These are phyloP conservation scores for Sporophila hypoxantha DNA, from an alignment of 2,113 vertebrate genomes.

Conservation along the genomic window DNA sequence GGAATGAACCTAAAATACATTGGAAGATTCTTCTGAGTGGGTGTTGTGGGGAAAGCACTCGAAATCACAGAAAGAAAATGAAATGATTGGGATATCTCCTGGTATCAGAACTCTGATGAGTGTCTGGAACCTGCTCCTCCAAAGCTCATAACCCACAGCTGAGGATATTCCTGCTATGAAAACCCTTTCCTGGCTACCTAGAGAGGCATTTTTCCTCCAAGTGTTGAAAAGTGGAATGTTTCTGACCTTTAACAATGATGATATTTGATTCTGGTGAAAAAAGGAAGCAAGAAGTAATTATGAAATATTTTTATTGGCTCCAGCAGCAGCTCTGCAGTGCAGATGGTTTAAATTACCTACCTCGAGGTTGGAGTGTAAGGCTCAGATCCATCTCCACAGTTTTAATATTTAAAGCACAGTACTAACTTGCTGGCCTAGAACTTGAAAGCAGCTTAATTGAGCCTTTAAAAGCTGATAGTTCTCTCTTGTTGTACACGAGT, in stretches of 20 bases:
- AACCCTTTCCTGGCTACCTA: constrained; percentile 6
- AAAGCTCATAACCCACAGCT: constrained; percentile 27
- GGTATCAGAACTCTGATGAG: constrained; percentile 12
- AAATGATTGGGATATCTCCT: constrained; percentile 19
- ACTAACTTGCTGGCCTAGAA: neutral
- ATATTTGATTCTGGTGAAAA: constrained; percentile 47
- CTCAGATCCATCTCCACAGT: neutral
- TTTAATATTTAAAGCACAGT: neutral
- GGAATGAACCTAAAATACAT: neutral
- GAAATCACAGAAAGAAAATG: constrained; percentile 28
- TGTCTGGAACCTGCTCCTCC: constrained; percentile 34
- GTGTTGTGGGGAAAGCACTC: constrained; percentile 12
- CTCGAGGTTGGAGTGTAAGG: neutral
- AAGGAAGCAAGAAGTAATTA: constrained; percentile 57
- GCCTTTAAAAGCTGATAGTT: constrained; percentile 7
- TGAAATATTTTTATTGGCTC: constrained; percentile 51
- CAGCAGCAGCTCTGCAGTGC: constrained; percentile 40
- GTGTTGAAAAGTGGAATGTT: constrained; percentile 33
- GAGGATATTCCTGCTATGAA: constrained; percentile 24
- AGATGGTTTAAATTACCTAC: constrained; percentile 42
- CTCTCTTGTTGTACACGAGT: neutral
- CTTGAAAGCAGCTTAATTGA: neutral
- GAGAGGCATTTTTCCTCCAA: neutral
- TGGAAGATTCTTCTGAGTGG: neutral
- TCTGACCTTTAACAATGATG: constrained; percentile 51